These are phyloP conservation scores for Xanthia icteritia DNA, from an alignment of 2,888 invertebrate species.

Conservation along the genomic window DNA sequence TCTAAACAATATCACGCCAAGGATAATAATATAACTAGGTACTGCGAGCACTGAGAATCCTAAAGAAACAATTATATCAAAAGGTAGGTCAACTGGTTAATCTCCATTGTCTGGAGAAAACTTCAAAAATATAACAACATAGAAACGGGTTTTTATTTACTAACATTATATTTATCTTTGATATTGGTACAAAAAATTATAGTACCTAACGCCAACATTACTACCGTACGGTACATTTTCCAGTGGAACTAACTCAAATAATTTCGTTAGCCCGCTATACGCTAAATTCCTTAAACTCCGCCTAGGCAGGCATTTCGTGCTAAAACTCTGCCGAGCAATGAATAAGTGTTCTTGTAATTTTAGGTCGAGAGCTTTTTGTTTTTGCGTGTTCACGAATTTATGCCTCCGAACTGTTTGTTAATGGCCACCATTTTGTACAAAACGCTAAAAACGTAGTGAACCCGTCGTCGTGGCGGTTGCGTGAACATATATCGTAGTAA, in stretches of 20 bases:
- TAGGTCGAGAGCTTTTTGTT: slow-evolving; percentile 58
- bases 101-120: neutral
- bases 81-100: neutral
- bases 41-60: neutral
- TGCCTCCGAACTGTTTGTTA: slow-evolving; percentile 50
- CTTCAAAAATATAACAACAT: no score
- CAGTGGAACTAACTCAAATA: slow-evolving; percentile 24
- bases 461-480: slow-evolving; percentile 24
- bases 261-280: slow-evolving; percentile 34
- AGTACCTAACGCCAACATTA: neutral
- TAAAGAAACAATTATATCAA: neutral
- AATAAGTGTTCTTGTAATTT: slow-evolving; percentile 64
- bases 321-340: slow-evolving; percentile 59
- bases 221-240: neutral
- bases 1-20: neutral
- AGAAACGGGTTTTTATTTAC: no score
- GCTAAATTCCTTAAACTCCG: slow-evolving; percentile 41
- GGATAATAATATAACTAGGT: neutral
- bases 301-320: slow-evolving; percentile 46
- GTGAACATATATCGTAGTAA: slow-evolving; percentile 48
- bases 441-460: slow-evolving; percentile 39
- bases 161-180: neutral
- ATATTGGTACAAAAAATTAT: neutral
- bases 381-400: slow-evolving; percentile 61
- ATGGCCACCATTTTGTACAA: slow-evolving; percentile 51